Base-by-base conservation (phyloP, 2,113 vertebrate genomes). In the Shinisaurus crocodilurus region DNA sequence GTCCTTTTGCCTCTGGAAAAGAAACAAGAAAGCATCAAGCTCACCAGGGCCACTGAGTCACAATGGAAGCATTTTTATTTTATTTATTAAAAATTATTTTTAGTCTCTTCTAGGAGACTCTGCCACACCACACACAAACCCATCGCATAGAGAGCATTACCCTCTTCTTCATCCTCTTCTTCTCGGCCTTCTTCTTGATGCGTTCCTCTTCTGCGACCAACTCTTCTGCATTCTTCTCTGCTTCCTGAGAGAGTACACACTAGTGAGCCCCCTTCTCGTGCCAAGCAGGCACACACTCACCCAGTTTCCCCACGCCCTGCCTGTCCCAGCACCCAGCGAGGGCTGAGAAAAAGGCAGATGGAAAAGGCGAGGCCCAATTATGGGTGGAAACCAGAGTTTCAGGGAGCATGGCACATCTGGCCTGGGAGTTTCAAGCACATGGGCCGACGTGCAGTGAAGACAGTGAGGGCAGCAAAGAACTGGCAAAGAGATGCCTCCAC, bases 131-230 rank as follows among this genome's bases (percentile, higher is more conserved):
- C 10, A 32, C 9, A 2, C 29, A 8, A n/a, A n/a, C 6, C 16
- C 5, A 4, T 12, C 20, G 1, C 5, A 1, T 1, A 9, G 32
- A 7, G 3, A 27, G 2, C 23, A 1, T 5, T 48, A 96, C 96
- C 94, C 97, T 97, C 91, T 96, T 97, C 90, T 96, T 97, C 60
- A 93, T 70, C 29, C 95, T 90, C 74, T 95, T 97, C 86, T 96
- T 97, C 88, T 97, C 96, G 0, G 97, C 96, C 13, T 96, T 96
- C 74, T 25, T 95, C 72, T 97, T 97, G 0, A 90, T 23, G 0
- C 90, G 75, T 77, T 97, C 96, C 76, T 97, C 97, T 91, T 97
- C 96, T 0, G 95, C 96, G 50, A 97, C 84, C 43, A 97, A 90
- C 90, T 97, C 96, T 90, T 3, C 87, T 0, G 96, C 96, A 0